Conservation (phyloP, 1,140 invertebrate species). For the Euschistus heros region DNA sequence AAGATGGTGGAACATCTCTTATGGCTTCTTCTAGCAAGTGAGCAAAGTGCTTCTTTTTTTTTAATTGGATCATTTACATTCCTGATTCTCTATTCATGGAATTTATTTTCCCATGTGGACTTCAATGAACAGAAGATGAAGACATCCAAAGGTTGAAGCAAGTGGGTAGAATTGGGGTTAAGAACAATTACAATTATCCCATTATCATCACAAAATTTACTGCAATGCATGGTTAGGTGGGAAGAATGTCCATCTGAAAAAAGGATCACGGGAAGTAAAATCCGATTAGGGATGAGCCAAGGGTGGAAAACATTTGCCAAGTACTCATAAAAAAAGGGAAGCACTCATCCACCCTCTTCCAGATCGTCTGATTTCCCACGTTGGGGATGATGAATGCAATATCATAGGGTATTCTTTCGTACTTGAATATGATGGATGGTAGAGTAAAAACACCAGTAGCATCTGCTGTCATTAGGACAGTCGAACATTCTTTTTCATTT, state of each 20-base stretch:
- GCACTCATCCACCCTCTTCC: constrained; percentile 31
- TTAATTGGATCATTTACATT: too few relatives aligned
- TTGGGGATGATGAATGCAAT: constrained; percentile 31
- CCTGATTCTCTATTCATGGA: too few relatives aligned
- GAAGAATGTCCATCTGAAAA: constrained; percentile 37
- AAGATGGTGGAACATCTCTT: too few relatives aligned
- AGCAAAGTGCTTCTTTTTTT: too few relatives aligned
- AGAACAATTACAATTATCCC: too few relatives aligned
- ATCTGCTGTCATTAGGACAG: constrained; percentile 23
- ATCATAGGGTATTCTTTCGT: constrained; percentile 31
- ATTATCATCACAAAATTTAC: too few relatives aligned
- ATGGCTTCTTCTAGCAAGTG: too few relatives aligned
- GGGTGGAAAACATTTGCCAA: constrained; percentile 27
- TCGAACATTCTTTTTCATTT: constrained; percentile 26
- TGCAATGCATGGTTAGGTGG: too few relatives aligned
- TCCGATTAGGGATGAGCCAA: constrained; percentile 23
- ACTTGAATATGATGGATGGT: constrained; percentile 32
- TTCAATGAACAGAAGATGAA: too few relatives aligned
- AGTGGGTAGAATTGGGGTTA: too few relatives aligned
- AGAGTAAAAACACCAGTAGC: constrained; percentile 21
- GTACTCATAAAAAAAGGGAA: constrained; percentile 22
- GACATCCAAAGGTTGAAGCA: too few relatives aligned
- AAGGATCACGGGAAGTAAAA: constrained; percentile 32
- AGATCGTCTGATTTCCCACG: constrained; percentile 33
- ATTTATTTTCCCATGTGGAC: too few relatives aligned